Conservation (phyloP, 2,113 vertebrate species). For the Australoheros scitulus region DNA sequence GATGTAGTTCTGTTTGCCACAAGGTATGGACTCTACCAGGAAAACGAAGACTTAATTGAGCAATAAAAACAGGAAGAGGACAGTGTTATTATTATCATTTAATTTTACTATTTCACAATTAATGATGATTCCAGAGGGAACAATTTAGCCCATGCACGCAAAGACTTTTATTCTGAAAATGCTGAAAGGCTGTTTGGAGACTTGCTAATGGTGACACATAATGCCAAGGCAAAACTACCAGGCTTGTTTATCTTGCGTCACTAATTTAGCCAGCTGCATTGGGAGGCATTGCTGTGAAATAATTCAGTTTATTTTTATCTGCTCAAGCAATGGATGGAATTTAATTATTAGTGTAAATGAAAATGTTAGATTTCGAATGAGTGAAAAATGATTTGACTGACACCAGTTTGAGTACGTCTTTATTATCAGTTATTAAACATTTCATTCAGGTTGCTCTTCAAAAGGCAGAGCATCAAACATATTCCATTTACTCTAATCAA, state of each 20-base stretch:
- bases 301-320: background rate
- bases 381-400: background rate
- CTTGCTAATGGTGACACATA: background rate
- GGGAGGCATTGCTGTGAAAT: background rate
- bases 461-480: slow-evolving; percentile 36
- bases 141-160: background rate
- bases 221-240: background rate
- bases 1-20: background rate
- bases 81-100: background rate
- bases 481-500: slow-evolving; percentile 71
- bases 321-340: background rate
- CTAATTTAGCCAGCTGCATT: background rate
- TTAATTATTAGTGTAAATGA: background rate
- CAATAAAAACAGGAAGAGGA: background rate
- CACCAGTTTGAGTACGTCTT: background rate
- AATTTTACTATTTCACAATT: background rate
- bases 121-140: background rate
- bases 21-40: background rate
- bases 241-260: background rate
- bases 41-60: background rate
- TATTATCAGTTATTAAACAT: slow-evolving; percentile 48
- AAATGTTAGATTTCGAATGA: background rate
- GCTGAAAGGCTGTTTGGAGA: background rate
- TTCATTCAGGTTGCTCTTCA: slow-evolving; percentile 52
- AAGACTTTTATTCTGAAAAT: background rate